Conservation (phyloP, 2,888 invertebrate species). For the Geophilus truncorum region DNA sequence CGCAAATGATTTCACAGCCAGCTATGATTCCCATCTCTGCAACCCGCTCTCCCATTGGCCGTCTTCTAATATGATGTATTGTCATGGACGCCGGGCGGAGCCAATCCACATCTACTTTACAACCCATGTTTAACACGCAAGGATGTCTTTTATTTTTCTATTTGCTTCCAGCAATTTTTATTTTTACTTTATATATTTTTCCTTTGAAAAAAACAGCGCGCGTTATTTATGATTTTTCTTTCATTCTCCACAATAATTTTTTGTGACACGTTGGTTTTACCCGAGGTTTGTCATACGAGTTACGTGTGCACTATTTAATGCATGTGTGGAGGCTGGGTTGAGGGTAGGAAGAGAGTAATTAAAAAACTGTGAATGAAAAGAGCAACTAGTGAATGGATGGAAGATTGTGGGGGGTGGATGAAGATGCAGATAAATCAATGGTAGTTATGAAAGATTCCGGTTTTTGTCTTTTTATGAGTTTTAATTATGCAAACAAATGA, state of each 20-base stretch:
- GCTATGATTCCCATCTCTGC: neutral
- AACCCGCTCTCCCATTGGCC: neutral
- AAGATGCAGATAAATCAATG: neutral
- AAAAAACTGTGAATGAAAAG: slow-evolving; percentile 18
- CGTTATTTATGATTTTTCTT: no score
- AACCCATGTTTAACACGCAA: neutral
- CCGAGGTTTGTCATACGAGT: neutral
- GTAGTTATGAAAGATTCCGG: neutral
- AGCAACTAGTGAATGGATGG: neutral
- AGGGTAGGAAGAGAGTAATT: slow-evolving; percentile 5
- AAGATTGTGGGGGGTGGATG: neutral
- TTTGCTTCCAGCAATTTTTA: neutral
- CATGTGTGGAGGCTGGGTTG: neutral
- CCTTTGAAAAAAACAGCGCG: no score
- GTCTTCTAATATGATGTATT: neutral
- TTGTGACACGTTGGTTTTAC: neutral
- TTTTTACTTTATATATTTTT: neutral
- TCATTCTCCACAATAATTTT: no score
- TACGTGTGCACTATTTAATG: neutral
- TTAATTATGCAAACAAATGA: neutral
- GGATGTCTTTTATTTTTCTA: neutral
- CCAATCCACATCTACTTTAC: neutral
- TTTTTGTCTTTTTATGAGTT: neutral
- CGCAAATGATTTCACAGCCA: slow-evolving; percentile 5
- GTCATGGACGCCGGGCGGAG: neutral